Base-by-base conservation (phyloP, 1,140 invertebrate genomes). In the Drosophila kepulauana region DNA sequence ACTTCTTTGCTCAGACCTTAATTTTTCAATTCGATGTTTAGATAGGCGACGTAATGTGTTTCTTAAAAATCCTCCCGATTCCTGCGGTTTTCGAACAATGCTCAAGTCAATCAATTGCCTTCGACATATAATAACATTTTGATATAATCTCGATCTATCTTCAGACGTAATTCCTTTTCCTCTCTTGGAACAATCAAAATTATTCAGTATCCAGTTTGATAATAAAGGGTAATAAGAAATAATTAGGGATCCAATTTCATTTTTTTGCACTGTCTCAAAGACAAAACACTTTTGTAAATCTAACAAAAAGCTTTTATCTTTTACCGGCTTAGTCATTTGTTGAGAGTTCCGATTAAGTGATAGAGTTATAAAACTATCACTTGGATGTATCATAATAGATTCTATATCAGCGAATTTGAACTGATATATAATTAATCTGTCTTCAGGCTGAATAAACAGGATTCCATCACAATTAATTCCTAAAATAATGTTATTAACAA, bases 401-500 rank as follows among this genome's bases (percentile, higher is more conserved):
- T 98, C 97, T 11, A 98, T 96, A 84, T 98, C 97, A 61, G 94
- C 94, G 87, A 98, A 98, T 38, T 96, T 95, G 91, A 98, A 98
- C 85, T 98, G 97, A 43, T 97, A 97, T 6, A 98, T 93, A 1
- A 98, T 96, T 70, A 97, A 97, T 93, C 98, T 98, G 87, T 98
- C 97, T 66, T 97, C 96, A 0, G 97, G 96, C 80, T 98, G 97
- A 35, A 98, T 97, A 48, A 98, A 93, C 85, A 97, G 96, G 16
- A 99, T 95, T 51, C 98, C 98, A 73, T 98, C 97, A 82, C 96
- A 95, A 84, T 98, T 98, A n/a, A 99, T 95, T 13, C 98, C 98
- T 10, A 99, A 93, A 10, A 91, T 82, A 49, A 89, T 82, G 70
- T 92, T 93, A 59, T 81, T 87, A 92, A 96, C 97, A 90, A 98